Evolutionary conservation across 1,140 invertebrate species (phyloP), one percentile per base, ranked within the genome.

Genomic region (Drosophila pruinosa): DNA sequence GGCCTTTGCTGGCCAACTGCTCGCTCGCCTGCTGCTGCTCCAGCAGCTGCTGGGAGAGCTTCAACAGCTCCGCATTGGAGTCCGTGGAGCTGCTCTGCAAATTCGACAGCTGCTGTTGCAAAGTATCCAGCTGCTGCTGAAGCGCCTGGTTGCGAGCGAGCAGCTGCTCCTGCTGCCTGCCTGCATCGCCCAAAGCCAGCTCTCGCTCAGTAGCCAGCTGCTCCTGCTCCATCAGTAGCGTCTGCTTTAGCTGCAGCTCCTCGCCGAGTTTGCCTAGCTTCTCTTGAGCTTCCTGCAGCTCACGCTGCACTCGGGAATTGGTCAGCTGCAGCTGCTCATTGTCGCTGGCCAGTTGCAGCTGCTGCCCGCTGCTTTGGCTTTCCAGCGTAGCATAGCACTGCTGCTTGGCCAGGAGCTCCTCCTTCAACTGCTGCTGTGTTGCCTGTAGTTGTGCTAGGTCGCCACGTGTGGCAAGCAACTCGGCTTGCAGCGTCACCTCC

Each of bases 271-370:
- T 89, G 38, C 91, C 78, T 4, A 92, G 85, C 4, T 67, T 72
- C 48, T 91, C 77, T 14, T 92, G 92, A 17, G 92, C 65, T 22
- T 90, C 73, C n/a, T 82, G 76, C 2, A 92, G 81, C 56, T 94
- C 92, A 8, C 90, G 81, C 57, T 91, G 81, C 73, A 92, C 77
- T 2, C 75, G 71, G 6, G 71, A 75, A 5, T 63, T 62, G 0
- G 73, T 69, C 12, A 82, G 81, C 14, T 59, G 50, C 26, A 86
- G 41, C 39, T 76, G 10, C 31, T 86, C 75, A n/a, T 74, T 77
- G 14, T 70, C 74, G 24, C 65, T 72, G 14, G 61, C 57, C 43
- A 78, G 19, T 6, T 73, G 53, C 8, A 85, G 12, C 2, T 69
- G 53, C 8, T 71, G 61, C 0, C 54, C 41, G 8, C 72, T 73